A percentile compares a stretch with the other conserved stretches of the same genome.
Evolutionary conservation across 2,797 vertebrate genomes (phyloP).

Genomic region (Muraenolepis orangiensis): DNA sequence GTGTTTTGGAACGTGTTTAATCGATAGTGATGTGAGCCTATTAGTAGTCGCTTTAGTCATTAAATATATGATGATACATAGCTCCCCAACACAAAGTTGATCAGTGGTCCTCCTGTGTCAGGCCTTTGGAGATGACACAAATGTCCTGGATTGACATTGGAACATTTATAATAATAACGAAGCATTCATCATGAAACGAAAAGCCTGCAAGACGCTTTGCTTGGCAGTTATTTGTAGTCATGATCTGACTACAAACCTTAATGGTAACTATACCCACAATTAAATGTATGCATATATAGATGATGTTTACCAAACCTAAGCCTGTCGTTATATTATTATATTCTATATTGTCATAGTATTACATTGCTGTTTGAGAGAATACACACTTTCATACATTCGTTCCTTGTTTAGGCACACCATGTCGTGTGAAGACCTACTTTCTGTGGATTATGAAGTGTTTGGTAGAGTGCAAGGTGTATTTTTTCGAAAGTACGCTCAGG

Average conservation of each 20-base stretch:
- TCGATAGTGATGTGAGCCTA: not conserved
- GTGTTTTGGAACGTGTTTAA: not conserved
- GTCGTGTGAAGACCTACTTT: constrained; percentile 78
- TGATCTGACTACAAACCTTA: not conserved
- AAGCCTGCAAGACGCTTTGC: too few relatives aligned
- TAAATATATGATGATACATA: not conserved
- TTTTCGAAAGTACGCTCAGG: constrained; percentile 95
- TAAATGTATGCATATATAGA: too few relatives aligned
- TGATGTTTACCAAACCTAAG: too few relatives aligned
- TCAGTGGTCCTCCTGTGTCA: not conserved
- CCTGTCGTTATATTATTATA: not conserved
- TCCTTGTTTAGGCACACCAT: constrained; percentile 59
- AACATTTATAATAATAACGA: not conserved
- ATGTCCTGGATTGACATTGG: not conserved
- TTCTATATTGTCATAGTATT: too few relatives aligned
- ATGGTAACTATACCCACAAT: too few relatives aligned
- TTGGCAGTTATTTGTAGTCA: too few relatives aligned
- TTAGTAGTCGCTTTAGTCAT: not conserved
- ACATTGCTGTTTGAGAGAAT: not conserved
- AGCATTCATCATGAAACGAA: too few relatives aligned
- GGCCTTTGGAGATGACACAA: not conserved
- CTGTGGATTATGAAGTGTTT: constrained; percentile 89
- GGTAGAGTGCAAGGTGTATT: constrained; percentile 94
- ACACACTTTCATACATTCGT: not conserved
- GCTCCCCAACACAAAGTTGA: not conserved